Evolutionary conservation across 2,113 vertebrate genomes (phyloP), one percentile per base, ranked within the genome.

Genomic region (Xiphorhynchus elegans): DNA sequence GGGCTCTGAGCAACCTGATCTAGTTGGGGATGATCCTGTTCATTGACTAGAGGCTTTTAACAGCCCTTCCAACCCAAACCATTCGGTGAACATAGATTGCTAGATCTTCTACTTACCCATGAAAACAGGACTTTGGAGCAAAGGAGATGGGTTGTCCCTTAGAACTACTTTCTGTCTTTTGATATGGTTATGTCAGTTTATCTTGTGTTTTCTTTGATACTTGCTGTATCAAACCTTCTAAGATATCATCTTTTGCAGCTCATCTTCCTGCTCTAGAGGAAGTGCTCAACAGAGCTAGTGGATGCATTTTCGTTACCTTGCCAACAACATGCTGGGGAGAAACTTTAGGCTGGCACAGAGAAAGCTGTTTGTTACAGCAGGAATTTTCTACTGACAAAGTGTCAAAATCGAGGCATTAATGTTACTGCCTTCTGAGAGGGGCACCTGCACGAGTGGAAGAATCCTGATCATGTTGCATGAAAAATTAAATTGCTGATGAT

Each of bases 401-500:
- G 74, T 47, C 42, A 64, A 72, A 84, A 81, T 42, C 29, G 35
- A 84, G 24, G 13, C 26, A 39, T 84, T 87, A 11, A 28, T 6
- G 1, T 31, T 35, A 9, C 42, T n/a, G 55, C 50, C 31, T 77
- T 82, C 74, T 82, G 79, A 80, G 60, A 85, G 37, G 7, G 14
- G 4, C 23, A 74, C 6, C 47, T 68, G 28, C 5, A 2, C 4
- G 50, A 55, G 14, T 18, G 20, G 64, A 50, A 29, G 19, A 84
- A 56, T 60, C 33, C 24, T 60, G 14, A 40, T 0, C 0, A 7
- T 2, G 1, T 80, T 78, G 42, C 26, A 42, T 13, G 40, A 25
- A 55, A 85, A 39, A 55, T 53, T 14, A 53, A 49, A 67, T 58
- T 53, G 20, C 31, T 75, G 68, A 24, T 85, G 42, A 66, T 76